These are phyloP conservation scores for Radopholus similis DNA, from an alignment of 1,140 invertebrate genomes.

Conservation along the genomic window DNA sequence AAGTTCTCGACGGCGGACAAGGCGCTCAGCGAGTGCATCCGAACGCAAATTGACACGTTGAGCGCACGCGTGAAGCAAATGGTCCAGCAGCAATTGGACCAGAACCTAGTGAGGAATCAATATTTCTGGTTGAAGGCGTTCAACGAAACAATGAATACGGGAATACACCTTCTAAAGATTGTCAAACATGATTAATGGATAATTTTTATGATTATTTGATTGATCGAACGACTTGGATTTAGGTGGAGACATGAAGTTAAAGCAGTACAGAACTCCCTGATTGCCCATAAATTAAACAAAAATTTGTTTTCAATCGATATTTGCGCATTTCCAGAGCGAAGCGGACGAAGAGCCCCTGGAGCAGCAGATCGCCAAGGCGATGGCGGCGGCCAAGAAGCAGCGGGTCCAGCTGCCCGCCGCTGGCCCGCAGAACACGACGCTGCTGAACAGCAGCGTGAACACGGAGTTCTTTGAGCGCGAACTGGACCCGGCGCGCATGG, in stretches of 20 bases:
- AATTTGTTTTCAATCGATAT: background rate
- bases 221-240: too few relatives aligned
- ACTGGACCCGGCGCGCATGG: background rate
- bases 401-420: background rate
- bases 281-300: background rate
- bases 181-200: too few relatives aligned
- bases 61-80: background rate
- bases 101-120: too few relatives aligned
- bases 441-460: background rate
- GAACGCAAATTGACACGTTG: slow-evolving; percentile 3
- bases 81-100: background rate
- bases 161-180: too few relatives aligned
- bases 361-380: background rate
- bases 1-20: slow-evolving; percentile 14
- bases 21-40: slow-evolving; percentile 7
- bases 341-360: background rate
- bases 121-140: too few relatives aligned
- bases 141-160: too few relatives aligned
- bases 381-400: background rate
- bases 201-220: too few relatives aligned
- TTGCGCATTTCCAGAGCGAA: background rate
- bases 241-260: background rate
- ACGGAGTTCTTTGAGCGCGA: background rate
- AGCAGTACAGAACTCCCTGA: background rate
- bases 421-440: too few relatives aligned